Evolutionary conservation across 2,888 invertebrate species (phyloP).

Genomic region (Apamea crenata): DNA sequence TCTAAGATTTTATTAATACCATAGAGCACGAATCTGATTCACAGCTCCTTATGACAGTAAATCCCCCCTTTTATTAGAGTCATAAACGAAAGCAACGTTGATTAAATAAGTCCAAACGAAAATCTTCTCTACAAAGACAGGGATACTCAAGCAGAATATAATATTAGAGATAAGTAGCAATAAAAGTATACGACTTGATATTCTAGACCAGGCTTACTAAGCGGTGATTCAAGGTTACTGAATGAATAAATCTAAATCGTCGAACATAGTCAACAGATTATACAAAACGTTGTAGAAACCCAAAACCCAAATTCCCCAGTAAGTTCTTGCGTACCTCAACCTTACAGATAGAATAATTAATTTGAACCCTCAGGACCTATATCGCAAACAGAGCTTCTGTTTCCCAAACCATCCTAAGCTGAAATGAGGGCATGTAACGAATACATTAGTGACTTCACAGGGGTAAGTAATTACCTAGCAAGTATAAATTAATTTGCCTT

Average conservation of each 20-base stretch:
- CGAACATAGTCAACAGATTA: conserved; percentile 21
- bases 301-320: conserved; percentile 38
- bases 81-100: conserved; percentile 44
- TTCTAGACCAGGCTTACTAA: not conserved
- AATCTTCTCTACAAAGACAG: conserved; percentile 31
- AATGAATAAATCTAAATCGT: conserved; percentile 31
- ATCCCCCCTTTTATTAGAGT: conserved; percentile 40
- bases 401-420: conserved; percentile 27
- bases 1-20: conserved; percentile 21
- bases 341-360: conserved; percentile 58
- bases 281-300: conserved; percentile 30
- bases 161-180: conserved; percentile 18
- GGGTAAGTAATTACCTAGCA: conserved; percentile 51
- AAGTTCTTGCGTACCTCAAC: conserved; percentile 37
- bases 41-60: conserved; percentile 16
- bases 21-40: conserved; percentile 18
- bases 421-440: conserved; percentile 50
- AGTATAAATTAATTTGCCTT: conserved; percentile 59
- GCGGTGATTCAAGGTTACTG: conserved; percentile 12
- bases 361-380: conserved; percentile 35
- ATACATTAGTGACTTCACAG: conserved; percentile 54
- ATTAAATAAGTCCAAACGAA: conserved; percentile 48
- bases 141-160: conserved; percentile 30
- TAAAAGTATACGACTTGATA: conserved; percentile 24
- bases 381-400: conserved; percentile 28